Evolutionary conservation across 2,797 vertebrate genomes (phyloP).

Genomic region (Acanthornis magna): DNA sequence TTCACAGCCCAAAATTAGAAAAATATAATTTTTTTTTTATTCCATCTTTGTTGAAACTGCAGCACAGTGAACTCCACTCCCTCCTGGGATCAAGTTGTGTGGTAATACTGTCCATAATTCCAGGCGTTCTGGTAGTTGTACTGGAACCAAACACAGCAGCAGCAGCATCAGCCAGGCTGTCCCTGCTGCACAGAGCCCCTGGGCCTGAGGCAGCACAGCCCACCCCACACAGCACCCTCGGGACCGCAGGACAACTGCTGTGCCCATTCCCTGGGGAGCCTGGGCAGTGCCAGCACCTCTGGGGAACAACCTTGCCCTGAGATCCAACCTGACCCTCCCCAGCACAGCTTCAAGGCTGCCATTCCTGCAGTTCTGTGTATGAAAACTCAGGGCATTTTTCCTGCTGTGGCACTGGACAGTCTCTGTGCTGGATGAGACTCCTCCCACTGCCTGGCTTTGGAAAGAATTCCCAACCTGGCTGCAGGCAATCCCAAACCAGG

Average conservation of each 20-base stretch:
- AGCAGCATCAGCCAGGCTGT: background rate
- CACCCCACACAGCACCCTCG: background rate
- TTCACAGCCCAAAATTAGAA: constrained; percentile 73
- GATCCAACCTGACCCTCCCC: rapidly evolving
- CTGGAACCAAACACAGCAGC: constrained; percentile 64
- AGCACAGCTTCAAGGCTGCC: background rate
- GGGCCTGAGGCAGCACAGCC: background rate
- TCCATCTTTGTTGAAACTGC: constrained; percentile 28
- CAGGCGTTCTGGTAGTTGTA: constrained; percentile 93
- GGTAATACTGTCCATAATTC: constrained; percentile 98
- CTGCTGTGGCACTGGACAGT: background rate
- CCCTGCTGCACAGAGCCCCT: rapidly evolving
- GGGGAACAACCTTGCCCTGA: background rate
- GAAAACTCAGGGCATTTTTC: background rate
- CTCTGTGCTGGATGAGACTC: background rate
- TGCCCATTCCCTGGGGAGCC: background rate
- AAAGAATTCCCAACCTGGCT: rapidly evolving
- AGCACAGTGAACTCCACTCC: constrained; percentile 13
- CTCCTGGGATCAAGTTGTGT: constrained; percentile 85
- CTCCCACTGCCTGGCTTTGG: background rate
- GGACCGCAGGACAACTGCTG: background rate
- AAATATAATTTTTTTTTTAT: constrained; percentile 49
- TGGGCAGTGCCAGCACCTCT: background rate
- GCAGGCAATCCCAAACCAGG: background rate
- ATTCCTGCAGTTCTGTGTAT: background rate